Evolutionary conservation across 2,113 vertebrate genomes (phyloP).

Genomic region (Narcine bancroftii): DNA sequence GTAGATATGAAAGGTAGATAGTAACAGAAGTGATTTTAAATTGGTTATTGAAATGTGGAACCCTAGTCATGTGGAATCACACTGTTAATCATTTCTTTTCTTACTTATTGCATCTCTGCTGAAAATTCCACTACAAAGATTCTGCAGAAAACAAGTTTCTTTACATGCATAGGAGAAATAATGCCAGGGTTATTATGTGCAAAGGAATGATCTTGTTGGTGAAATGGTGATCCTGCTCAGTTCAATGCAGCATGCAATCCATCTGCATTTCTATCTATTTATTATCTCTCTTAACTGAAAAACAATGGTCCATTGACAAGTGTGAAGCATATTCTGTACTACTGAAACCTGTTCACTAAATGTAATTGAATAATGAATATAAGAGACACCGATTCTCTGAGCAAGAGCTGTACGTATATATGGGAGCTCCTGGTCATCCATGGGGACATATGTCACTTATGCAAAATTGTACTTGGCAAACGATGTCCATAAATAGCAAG

Average conservation of each 20-base stretch:
- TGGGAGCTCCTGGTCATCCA: no score
- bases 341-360: no score
- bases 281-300: background rate
- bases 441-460: no score
- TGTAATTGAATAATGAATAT: no score
- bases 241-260: background rate
- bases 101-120: background rate
- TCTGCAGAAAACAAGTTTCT: background rate
- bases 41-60: background rate
- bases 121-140: background rate
- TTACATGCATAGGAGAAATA: background rate
- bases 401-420: no score
- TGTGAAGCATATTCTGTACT: no score
- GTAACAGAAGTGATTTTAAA: background rate
- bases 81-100: background rate
- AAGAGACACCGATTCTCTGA: no score
- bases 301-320: background rate
- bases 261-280: background rate
- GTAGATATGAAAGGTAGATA: background rate
- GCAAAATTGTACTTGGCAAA: no score
- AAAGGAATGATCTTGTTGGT: background rate
- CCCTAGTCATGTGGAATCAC: background rate
- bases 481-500: no score
- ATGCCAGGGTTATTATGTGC: background rate
- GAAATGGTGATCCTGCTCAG: background rate